Base-by-base conservation (phyloP, 2,113 vertebrate genomes). In the Phainopepla nitens region DNA sequence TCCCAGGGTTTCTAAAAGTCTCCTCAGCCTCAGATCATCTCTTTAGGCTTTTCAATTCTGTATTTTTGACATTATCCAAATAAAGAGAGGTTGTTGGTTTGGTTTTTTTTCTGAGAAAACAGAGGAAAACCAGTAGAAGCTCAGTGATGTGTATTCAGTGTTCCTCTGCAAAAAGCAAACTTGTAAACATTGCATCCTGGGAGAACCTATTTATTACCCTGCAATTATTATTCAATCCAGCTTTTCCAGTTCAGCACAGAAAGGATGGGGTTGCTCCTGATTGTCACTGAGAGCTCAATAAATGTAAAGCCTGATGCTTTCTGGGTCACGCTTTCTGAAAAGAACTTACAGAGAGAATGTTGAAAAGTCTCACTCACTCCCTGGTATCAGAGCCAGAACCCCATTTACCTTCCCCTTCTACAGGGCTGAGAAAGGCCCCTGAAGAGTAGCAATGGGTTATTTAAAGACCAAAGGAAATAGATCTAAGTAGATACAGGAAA, bases 321-420 rank as follows among this genome's bases (percentile, higher is more conserved):
- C 96, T 96, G 64, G 93, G 93, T 94, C 96, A 92, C 10, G 21
- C 28, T 41, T 61, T 70, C 68, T 60, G 66, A 68, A 95, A 88
- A 90, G 72, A 53, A 41, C 51, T 73, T 39, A 29, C 3, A 58
- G 78, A 39, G 21, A 58, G 25, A 54, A 81, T 4, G 29, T 11
- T 85, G 49, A 84, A 95, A 92, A 79, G 35, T 39, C 45, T 70
- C 39, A 4, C 27, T 71, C 47, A 17, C 31, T n/a, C n/a, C n/a
- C n/a, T n/a, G 22, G 11, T 5, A 10, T 6, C 19, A 8, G 8
- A 91, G 23, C 47, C 84, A 87, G 62, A 57, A 80, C 42, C 58
- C 28, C 50, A 14, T 62, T 85, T 61, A 33, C 35, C 25, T 95
- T 82, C 35, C 23, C 23, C 23, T 89, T 82, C 36, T 20, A 4